These are phyloP conservation scores for Falcaria lacertinaria DNA, from an alignment of 2,888 invertebrate species.

Conservation along the genomic window DNA sequence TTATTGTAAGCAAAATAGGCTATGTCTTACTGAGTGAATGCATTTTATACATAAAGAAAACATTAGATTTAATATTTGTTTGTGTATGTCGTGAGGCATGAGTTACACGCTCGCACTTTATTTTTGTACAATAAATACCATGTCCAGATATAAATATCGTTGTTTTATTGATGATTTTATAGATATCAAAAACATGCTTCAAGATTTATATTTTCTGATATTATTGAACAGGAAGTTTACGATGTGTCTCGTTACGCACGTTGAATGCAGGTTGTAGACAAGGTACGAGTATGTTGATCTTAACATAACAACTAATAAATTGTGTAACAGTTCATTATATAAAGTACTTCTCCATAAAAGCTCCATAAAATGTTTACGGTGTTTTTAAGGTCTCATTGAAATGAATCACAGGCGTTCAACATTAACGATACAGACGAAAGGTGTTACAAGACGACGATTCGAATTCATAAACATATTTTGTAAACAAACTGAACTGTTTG, in stretches of 20 bases:
- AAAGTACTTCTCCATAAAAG: neutral
- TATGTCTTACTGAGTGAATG: constrained; percentile 76
- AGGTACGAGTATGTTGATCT: too few relatives aligned
- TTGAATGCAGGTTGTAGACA: too few relatives aligned
- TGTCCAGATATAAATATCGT: constrained; percentile 62
- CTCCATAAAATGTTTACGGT: constrained; percentile 1
- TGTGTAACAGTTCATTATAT: constrained; percentile 17
- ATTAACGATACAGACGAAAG: constrained; percentile 17
- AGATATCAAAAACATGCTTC: too few relatives aligned
- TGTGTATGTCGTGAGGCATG: constrained; percentile 75
- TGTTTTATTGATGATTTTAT: constrained; percentile 58
- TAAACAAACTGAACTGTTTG: constrained; percentile 52
- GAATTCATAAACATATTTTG: constrained; percentile 40
- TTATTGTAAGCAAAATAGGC: constrained; percentile 67
- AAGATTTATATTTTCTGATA: too few relatives aligned
- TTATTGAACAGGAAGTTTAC: neutral
- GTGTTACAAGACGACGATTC: constrained; percentile 4
- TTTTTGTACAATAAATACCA: constrained; percentile 80
- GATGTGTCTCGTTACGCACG: neutral
- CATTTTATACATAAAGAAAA: constrained; percentile 72
- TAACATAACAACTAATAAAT: constrained; percentile 8
- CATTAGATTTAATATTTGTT: constrained; percentile 71
- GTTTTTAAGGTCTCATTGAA: constrained; percentile 11
- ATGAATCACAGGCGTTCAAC: constrained; percentile 11
- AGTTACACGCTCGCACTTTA: constrained; percentile 78